phyloP scores from a whole-genome alignment of 2,888 invertebrate genomes.

The Sinhomidia bicolor region DNA sequence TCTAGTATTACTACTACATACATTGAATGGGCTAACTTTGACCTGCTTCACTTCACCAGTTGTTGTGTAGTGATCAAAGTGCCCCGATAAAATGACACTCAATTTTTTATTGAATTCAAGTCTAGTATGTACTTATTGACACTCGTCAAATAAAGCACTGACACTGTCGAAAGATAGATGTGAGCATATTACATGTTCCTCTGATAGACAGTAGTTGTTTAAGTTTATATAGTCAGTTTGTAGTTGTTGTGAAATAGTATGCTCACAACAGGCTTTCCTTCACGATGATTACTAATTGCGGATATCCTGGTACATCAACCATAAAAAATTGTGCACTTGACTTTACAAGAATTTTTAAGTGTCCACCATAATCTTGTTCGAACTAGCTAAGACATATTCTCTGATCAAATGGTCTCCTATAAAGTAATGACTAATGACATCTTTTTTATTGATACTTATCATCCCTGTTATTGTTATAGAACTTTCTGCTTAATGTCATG shows the following conservation, averaged over 20 bases:
- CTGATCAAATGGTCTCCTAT: not conserved
- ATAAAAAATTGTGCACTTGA: conserved; percentile 12
- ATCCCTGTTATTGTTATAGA: too few species aligned
- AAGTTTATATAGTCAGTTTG: not conserved
- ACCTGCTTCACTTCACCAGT: conserved; percentile 21
- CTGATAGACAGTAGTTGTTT: too few species aligned
- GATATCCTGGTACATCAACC: conserved; percentile 22
- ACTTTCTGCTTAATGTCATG: too few species aligned
- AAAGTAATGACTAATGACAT: too few species aligned
- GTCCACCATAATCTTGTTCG: not conserved
- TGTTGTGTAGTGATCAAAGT: not conserved
- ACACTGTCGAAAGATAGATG: not conserved
- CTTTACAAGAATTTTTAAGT: not conserved
- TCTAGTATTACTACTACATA: conserved; percentile 9
- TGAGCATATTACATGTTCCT: not conserved
- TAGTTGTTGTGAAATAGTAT: not conserved
- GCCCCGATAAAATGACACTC: not conserved
- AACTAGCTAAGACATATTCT: not conserved
- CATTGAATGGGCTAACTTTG: conserved; percentile 41
- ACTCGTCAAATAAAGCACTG: not conserved
- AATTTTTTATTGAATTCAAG: not conserved
- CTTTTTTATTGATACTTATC: too few species aligned
- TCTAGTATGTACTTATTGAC: not conserved
- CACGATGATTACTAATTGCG: conserved; percentile 25
- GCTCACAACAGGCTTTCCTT: not conserved